Conservation (phyloP, 2,797 vertebrate species). For the Melanotaenia pygmaea region DNA sequence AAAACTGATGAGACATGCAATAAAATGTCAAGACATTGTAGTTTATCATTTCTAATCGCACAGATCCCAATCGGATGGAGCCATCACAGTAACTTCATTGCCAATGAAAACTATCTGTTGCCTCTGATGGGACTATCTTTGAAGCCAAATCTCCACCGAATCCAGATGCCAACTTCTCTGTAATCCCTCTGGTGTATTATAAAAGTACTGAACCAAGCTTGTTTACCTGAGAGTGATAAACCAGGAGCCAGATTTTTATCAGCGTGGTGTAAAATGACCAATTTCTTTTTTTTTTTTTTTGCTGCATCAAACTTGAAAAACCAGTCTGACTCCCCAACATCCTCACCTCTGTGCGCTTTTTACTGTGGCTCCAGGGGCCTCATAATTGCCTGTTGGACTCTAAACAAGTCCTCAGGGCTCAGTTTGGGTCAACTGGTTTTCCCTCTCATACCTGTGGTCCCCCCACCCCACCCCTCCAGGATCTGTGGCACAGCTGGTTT, state of each 20-base stretch:
- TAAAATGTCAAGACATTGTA: conserved; percentile 59
- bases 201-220: conserved; percentile 5
- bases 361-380: conserved; percentile 41
- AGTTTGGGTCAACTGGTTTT: conserved; percentile 44
- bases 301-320: conserved; percentile 31
- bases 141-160: conserved; percentile 17
- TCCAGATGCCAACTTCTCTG: conserved; percentile 12
- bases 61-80: conserved; percentile 37
- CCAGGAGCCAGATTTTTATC: conserved; percentile 1
- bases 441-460: background rate
- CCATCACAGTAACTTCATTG: conserved; percentile 22
- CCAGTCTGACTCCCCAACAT: background rate
- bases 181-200: background rate
- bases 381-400: conserved; percentile 50
- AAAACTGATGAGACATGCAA: conserved; percentile 62
- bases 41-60: conserved; percentile 46
- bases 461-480: background rate
- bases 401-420: conserved; percentile 45
- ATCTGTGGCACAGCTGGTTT: conserved; percentile 76
- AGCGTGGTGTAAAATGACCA: conserved; percentile 3
- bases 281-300: background rate
- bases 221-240: conserved; percentile 14
- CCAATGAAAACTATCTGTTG: conserved; percentile 64
- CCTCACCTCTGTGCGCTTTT: conserved; percentile 36
- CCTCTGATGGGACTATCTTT: conserved; percentile 29